Evolutionary conservation across 2,797 vertebrate genomes (phyloP).

Genomic region (Nyctalus aviator): DNA sequence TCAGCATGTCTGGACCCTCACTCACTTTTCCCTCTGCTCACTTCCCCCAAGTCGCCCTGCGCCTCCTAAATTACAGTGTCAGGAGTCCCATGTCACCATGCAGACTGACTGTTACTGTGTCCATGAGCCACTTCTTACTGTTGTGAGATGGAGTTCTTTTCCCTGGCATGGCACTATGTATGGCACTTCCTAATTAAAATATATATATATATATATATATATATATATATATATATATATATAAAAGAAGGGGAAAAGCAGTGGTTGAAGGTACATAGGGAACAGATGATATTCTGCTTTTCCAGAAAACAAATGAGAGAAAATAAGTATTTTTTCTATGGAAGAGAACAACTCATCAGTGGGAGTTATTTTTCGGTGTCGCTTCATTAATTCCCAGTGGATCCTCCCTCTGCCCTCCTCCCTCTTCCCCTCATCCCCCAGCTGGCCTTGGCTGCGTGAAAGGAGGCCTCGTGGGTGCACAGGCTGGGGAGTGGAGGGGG

Average conservation of each 20-base stretch:
- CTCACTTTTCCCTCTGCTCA: not conserved
- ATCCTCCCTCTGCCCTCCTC: not conserved
- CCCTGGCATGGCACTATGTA: not conserved
- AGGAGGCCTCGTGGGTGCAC: constrained; percentile 50
- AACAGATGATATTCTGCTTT: constrained; percentile 36
- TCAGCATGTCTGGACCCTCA: not conserved
- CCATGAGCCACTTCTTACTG: not conserved
- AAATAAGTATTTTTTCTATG: constrained; percentile 21
- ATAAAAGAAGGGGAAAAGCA: not conserved
- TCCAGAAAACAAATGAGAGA: not conserved
- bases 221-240: not conserved
- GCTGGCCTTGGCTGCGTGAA: constrained; percentile 54
- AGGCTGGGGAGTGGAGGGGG: not conserved
- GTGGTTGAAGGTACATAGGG: not conserved
- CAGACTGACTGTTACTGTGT: constrained; percentile 54
- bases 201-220: not conserved
- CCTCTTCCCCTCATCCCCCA: not conserved
- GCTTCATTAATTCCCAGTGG: constrained; percentile 71
- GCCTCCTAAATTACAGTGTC: not conserved
- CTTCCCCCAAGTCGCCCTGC: not conserved
- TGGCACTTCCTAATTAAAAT: constrained; percentile 58
- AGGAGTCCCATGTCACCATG: not conserved
- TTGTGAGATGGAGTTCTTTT: constrained; percentile 33
- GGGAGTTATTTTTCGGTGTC: constrained; percentile 64
- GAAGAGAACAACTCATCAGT: constrained; percentile 52